A percentile compares a stretch with the other conserved stretches of the same genome.
Evolutionary conservation across 2,888 invertebrate species (phyloP).

Genomic region (Acanthosoma haemorrhoidale): DNA sequence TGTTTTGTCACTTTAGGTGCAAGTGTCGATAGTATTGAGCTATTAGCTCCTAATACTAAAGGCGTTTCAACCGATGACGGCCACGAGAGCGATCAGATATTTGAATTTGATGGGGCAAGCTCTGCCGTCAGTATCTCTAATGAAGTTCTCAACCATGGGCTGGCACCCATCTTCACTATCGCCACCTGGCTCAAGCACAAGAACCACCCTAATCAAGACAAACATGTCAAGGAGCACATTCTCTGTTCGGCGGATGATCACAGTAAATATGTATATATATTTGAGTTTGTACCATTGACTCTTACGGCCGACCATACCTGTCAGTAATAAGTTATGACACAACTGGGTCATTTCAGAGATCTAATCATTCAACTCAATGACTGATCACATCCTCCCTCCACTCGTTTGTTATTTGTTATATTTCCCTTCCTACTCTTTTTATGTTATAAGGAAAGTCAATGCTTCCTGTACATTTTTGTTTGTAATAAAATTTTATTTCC

Average conservation of each 20-base stretch:
- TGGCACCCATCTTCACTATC: conserved; percentile 80
- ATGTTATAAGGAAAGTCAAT: too few species aligned
- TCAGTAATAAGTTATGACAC: neutral
- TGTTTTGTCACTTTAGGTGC: conserved; percentile 54
- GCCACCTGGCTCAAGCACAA: conserved; percentile 94
- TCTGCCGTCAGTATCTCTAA: conserved; percentile 82
- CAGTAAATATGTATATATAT: conserved; percentile 57
- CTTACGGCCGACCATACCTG: neutral
- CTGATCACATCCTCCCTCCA: too few species aligned
- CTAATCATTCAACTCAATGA: too few species aligned
- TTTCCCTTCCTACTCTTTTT: too few species aligned
- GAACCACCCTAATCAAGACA: conserved; percentile 65
- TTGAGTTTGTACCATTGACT: neutral
- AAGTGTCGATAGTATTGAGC: conserved; percentile 73
- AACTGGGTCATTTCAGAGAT: neutral
- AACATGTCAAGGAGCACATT: conserved; percentile 92
- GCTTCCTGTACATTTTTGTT: too few species aligned
- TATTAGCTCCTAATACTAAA: conserved; percentile 71
- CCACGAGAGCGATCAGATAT: conserved; percentile 80
- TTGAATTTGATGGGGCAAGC: conserved; percentile 88
- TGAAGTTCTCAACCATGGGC: conserved; percentile 65
- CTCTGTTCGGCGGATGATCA: conserved; percentile 96
- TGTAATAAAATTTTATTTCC: too few species aligned
- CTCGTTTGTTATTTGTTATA: too few species aligned
- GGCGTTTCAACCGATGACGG: conserved; percentile 59